These are phyloP conservation scores for Choloepus hoffmanni DNA, from an alignment of 2,113 vertebrate species.

Conservation along the genomic window DNA sequence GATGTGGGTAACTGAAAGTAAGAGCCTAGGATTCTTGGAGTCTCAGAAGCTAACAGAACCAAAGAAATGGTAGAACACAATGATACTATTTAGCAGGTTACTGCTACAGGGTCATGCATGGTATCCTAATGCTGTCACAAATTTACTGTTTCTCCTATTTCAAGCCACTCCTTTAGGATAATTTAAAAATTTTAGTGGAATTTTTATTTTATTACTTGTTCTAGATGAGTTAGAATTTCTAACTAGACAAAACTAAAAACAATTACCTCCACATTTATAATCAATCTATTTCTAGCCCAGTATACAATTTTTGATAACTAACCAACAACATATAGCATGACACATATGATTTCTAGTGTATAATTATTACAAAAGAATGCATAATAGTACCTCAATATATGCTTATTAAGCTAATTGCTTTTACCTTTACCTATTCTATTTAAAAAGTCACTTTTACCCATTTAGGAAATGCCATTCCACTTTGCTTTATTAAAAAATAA, in stretches of 20 bases:
- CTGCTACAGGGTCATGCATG: neutral
- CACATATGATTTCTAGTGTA: neutral
- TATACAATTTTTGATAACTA: conserved; percentile 2
- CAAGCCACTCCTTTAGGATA: conserved; percentile 1
- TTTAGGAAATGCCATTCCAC: conserved; percentile 48
- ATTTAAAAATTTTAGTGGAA: conserved; percentile 14
- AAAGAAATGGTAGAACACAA: neutral
- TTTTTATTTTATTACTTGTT: conserved; percentile 30
- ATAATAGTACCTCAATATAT: neutral
- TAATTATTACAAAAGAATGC: conserved; percentile 15
- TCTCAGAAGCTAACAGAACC: neutral
- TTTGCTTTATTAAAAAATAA: conserved; percentile 5
- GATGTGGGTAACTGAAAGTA: neutral
- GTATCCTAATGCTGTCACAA: neutral
- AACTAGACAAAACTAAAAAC: conserved; percentile 33
- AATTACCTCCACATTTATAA: neutral
- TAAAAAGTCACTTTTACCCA: conserved; percentile 36
- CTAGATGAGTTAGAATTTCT: conserved; percentile 34
- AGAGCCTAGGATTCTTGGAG: neutral
- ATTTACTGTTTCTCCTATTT: neutral
- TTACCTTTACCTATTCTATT: conserved; percentile 13
- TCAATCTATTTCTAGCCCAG: neutral
- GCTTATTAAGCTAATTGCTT: conserved; percentile 35
- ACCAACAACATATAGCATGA: neutral
- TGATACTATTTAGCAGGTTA: neutral